phyloP scores from a whole-genome alignment of 2,888 invertebrate species.

The Drosophila rellima region DNA sequence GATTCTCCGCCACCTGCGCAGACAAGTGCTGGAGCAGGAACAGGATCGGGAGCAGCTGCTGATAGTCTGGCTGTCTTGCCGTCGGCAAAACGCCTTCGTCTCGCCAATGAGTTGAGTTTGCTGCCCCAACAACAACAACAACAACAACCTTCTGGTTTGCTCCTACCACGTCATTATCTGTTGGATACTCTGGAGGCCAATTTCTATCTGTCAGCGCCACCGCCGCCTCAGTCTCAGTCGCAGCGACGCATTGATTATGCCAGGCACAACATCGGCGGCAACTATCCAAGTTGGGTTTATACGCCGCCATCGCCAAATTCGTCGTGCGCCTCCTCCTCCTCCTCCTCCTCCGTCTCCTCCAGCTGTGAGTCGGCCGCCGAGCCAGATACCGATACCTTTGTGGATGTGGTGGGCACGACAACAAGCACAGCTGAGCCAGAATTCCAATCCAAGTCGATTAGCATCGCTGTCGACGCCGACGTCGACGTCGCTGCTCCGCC shows the following conservation, averaged over 20 bases:
- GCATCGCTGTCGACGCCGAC: constrained; percentile 15
- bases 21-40: constrained; percentile 9
- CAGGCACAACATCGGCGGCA: constrained; percentile 68
- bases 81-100: constrained; percentile 77
- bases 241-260: constrained; percentile 67
- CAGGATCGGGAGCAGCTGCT: constrained; percentile 21
- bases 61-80: constrained; percentile 50
- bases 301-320: constrained; percentile 73
- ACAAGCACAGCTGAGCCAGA: constrained; percentile 39
- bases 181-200: constrained; percentile 70
- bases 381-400: constrained; percentile 68
- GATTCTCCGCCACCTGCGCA: constrained; percentile 71
- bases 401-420: constrained; percentile 78
- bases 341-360: constrained; percentile 56
- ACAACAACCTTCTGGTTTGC: constrained; percentile 26
- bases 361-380: constrained; percentile 49
- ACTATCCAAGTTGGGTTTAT: constrained; percentile 74
- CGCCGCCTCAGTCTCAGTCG: constrained; percentile 48
- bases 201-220: constrained; percentile 70
- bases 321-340: constrained; percentile 57
- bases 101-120: constrained; percentile 44
- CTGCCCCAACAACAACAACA: constrained; percentile 16
- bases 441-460: constrained; percentile 50
- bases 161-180: constrained; percentile 63
- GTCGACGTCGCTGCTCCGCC: constrained; percentile 34